Percentiles rank a stretch among this genome's conserved stretches.
These are phyloP conservation scores for Leptinotarsa tumamoca DNA, from an alignment of 2,888 invertebrate species.

Conservation along the genomic window DNA sequence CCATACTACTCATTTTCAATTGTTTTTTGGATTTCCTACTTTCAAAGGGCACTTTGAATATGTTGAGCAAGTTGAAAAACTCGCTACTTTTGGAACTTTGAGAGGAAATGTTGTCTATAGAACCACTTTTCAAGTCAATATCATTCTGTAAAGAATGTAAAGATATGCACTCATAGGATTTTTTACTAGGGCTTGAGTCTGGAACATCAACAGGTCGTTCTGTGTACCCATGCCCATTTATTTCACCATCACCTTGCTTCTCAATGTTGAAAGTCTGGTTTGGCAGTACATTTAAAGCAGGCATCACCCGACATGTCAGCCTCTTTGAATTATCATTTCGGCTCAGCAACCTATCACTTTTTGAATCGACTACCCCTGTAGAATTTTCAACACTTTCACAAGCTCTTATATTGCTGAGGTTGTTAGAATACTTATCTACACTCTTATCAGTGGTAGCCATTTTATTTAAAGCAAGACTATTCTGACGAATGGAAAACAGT, in stretches of 20 bases:
- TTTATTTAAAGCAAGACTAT: neutral
- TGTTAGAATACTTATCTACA: conserved; percentile 46
- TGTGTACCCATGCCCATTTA: conserved; percentile 43
- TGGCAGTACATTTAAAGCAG: conserved; percentile 66
- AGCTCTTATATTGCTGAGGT: conserved; percentile 63
- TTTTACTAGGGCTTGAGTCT: conserved; percentile 50
- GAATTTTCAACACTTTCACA: conserved; percentile 58
- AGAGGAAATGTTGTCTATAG: conserved; percentile 71
- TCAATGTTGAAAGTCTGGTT: conserved; percentile 46
- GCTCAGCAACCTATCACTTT: conserved; percentile 46
- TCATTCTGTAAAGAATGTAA: conserved; percentile 52
- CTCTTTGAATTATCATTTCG: conserved; percentile 59
- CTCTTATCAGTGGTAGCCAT: neutral
- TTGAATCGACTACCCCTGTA: conserved; percentile 48
- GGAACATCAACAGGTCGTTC: conserved; percentile 64
- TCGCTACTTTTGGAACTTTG: conserved; percentile 73
- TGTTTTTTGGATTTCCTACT: conserved; percentile 55
- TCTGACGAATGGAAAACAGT: conserved; percentile 19
- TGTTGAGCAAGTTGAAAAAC: conserved; percentile 54
- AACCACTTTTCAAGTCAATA: conserved; percentile 56
- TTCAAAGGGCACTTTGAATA: conserved; percentile 63
- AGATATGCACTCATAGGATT: conserved; percentile 55
- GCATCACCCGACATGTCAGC: conserved; percentile 77
- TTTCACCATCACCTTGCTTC: conserved; percentile 49
- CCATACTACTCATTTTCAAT: conserved; percentile 61